Base-by-base conservation (phyloP, 2,797 vertebrate species). In the Bovichtus diacanthus region DNA sequence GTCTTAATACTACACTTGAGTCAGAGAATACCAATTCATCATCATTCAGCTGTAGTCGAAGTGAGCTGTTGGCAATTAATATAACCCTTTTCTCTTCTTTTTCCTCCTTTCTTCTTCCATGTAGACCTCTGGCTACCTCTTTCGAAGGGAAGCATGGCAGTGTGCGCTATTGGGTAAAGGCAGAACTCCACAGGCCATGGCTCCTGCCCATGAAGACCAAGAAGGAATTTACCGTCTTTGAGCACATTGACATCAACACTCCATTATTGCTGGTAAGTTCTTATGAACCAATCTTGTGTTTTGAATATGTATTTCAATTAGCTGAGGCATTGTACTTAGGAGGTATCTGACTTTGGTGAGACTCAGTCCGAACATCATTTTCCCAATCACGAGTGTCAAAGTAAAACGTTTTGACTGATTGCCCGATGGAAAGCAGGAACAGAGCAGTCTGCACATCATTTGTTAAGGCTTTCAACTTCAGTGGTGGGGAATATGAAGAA, bases 181-280 rank as follows among this genome's bases (percentile, higher is more conserved):
- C 98, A 47, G 98, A 99, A 94, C 96, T 99, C 91, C 97, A 99
- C 95, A 97, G 98, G 94, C 97, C 97, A 83, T 99, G 98, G 98
- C 91, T 99, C 91, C 95, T 99, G 94, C 98, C 98, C 91, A 97
- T 99, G 97, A 99, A 99, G 96, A 97, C 97, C 95, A 99, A 99
- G 97, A 99, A 99, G 95, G 98, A 99, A 97, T 99, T 99, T 95
- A 99, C 98, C 84, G 98, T 99, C 94, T 99, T 99, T 96, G 98
- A 99, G 93, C 98, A 99, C 96, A 99, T 99, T 93, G 98, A 99
- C 96, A 98, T 99, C 95, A 99, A 99, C 97, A 99, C 98, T 97
- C 98, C 98, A 93, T 96, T 96, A 86, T 95, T 99, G 95, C 95
- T 99, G 97, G 98, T 99, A 93, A 95, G 96, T 11, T 15, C 0